phyloP scores from a whole-genome alignment of 2,113 vertebrate genomes.

The Fulica atra region DNA sequence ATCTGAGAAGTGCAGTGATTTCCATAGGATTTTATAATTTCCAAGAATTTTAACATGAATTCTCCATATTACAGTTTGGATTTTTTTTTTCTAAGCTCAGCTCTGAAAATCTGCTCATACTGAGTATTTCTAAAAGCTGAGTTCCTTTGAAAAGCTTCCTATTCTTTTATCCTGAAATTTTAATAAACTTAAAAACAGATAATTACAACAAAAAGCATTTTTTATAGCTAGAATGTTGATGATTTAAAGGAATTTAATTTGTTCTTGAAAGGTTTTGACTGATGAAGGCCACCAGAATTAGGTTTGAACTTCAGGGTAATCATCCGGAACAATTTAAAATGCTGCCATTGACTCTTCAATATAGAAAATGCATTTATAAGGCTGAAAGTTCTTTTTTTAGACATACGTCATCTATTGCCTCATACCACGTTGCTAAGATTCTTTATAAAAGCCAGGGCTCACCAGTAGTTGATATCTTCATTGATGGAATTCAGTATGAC shows the following conservation, averaged over 20 bases:
- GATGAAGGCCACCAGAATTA: not conserved
- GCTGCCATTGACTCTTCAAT: not conserved
- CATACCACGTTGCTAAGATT: not conserved
- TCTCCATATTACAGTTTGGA: not conserved
- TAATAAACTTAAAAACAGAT: not conserved
- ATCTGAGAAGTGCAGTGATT: not conserved
- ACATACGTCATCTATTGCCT: not conserved
- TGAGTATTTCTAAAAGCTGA: not conserved
- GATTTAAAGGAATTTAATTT: not conserved
- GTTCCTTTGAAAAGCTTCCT: not conserved
- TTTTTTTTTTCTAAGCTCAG: not conserved
- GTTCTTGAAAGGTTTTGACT: not conserved
- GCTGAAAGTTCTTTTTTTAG: not conserved
- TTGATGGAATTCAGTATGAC: not conserved
- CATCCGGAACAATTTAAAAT: not conserved
- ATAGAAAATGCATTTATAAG: not conserved
- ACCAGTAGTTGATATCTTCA: not conserved
- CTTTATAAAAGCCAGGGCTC: not conserved
- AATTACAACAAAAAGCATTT: not conserved
- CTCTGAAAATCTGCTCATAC: not conserved
- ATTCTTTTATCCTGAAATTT: not conserved
- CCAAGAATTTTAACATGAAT: not conserved
- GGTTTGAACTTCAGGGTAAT: not conserved
- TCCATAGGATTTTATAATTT: not conserved
- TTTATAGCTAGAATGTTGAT: not conserved